These are phyloP conservation scores for Clistopyga incitator DNA, from an alignment of 2,888 invertebrate species.

Conservation along the genomic window DNA sequence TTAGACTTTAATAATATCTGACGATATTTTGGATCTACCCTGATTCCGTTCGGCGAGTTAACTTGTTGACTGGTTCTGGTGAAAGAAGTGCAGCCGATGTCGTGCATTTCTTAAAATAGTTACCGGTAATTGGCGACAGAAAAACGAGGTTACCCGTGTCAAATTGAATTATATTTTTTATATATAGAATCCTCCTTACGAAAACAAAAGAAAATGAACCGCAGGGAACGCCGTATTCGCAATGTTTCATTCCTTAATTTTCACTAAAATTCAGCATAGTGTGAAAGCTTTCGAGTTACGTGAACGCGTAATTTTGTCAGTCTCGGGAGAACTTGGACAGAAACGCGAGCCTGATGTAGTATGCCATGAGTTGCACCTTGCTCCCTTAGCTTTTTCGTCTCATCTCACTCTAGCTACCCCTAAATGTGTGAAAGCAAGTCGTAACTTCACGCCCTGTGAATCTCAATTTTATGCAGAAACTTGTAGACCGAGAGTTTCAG, in stretches of 20 bases:
- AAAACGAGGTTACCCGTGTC: too few relatives aligned
- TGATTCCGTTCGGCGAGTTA: too few relatives aligned
- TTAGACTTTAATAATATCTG: too few relatives aligned
- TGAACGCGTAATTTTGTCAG: slow-evolving; percentile 49
- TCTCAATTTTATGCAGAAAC: slow-evolving; percentile 76
- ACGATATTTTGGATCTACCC: too few relatives aligned
- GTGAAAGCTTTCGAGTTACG: slow-evolving; percentile 37
- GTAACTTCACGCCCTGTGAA: slow-evolving; percentile 71
- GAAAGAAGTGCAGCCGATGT: too few relatives aligned
- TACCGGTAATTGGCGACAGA: too few relatives aligned
- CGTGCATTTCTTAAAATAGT: too few relatives aligned
- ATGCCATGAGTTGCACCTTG: slow-evolving; percentile 28
- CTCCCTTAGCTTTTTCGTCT: slow-evolving; percentile 32
- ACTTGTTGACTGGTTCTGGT: too few relatives aligned
- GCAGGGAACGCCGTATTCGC: neutral
- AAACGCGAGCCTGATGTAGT: slow-evolving; percentile 50
- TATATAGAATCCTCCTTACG: neutral
- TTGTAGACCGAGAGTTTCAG: slow-evolving; percentile 66
- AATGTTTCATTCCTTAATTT: slow-evolving; percentile 34
- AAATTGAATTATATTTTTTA: too few relatives aligned
- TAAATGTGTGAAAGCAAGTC: slow-evolving; percentile 44
- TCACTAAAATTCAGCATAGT: slow-evolving; percentile 13
- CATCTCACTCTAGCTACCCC: slow-evolving; percentile 23
- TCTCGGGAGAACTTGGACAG: slow-evolving; percentile 41
- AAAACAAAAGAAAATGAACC: neutral